Conservation (phyloP, 1,140 invertebrate genomes). For the Oedothorax gibbosus region DNA sequence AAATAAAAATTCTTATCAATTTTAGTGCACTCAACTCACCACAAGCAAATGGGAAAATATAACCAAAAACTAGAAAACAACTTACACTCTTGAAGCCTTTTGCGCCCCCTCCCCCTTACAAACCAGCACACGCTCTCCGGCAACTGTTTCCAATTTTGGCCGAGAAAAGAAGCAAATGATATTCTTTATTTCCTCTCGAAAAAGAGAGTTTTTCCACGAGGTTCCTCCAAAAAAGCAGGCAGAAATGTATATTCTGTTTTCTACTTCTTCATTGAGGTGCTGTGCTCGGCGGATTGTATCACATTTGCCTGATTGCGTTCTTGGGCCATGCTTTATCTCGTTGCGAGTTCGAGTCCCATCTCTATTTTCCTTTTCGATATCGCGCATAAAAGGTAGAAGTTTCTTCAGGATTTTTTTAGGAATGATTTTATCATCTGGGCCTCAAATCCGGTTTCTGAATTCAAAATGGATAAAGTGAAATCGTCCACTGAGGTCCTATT, state of each 20-base stretch:
- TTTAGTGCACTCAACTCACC: too few relatives aligned
- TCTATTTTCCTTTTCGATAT: slow-evolving; percentile 21
- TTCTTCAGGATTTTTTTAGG: not conserved
- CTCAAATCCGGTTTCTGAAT: slow-evolving; percentile 3
- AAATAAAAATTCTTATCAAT: too few relatives aligned
- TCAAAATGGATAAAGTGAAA: slow-evolving; percentile 26
- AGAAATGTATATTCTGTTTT: not conserved
- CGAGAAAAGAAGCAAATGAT: slow-evolving; percentile 16
- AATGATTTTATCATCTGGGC: slow-evolving; percentile 26
- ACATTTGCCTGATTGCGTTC: slow-evolving; percentile 54
- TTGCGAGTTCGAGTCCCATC: not conserved
- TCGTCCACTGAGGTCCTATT: slow-evolving; percentile 3
- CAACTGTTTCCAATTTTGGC: slow-evolving; percentile 30
- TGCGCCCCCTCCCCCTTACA: not conserved
- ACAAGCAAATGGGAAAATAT: too few relatives aligned
- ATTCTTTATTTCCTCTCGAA: slow-evolving; percentile 18
- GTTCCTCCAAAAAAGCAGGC: not conserved
- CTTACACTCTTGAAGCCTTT: too few relatives aligned
- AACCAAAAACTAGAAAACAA: too few relatives aligned
- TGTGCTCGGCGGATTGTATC: slow-evolving; percentile 39
- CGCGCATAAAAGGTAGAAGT: slow-evolving; percentile 48
- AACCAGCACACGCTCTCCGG: not conserved
- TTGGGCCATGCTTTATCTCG: slow-evolving; percentile 41
- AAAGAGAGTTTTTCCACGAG: slow-evolving; percentile 15
- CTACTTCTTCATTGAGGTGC: slow-evolving; percentile 25